These are phyloP conservation scores for Adoxophyes honmai DNA, from an alignment of 1,140 invertebrate species.

Conservation along the genomic window DNA sequence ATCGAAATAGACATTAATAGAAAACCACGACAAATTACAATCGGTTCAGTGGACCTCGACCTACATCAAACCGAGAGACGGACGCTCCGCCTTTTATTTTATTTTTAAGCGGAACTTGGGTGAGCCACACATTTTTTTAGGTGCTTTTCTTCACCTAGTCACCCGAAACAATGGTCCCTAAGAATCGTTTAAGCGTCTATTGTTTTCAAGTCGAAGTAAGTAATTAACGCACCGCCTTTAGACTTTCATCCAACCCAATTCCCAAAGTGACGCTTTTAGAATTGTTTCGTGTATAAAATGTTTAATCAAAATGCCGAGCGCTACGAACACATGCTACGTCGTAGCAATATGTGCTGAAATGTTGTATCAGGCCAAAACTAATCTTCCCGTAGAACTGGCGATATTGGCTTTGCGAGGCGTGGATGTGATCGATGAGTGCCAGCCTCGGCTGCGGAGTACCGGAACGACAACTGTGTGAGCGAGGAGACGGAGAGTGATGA, in stretches of 20 bases:
- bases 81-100: background rate
- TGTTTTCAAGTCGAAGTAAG: background rate
- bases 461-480: too few species aligned
- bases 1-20: constrained; percentile 5
- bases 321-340: constrained; percentile 2
- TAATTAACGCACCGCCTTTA: background rate
- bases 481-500: too few species aligned
- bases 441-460: too few species aligned
- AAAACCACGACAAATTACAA: constrained; percentile 14
- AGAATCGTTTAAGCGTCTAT: background rate
- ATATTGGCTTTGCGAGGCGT: too few species aligned
- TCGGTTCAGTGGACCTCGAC: background rate
- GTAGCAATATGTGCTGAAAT: background rate
- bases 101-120: background rate
- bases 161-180: background rate
- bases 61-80: constrained; percentile 1
- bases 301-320: background rate
- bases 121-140: too few species aligned
- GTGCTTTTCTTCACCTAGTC: background rate
- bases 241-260: too few species aligned
- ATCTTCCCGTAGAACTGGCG: too few species aligned
- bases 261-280: too few species aligned
- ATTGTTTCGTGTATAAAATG: background rate
- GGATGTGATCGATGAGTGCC: too few species aligned
- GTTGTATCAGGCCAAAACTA: too few species aligned